phyloP scores from a whole-genome alignment of 2,113 vertebrate species.

The Hassar affinis region DNA sequence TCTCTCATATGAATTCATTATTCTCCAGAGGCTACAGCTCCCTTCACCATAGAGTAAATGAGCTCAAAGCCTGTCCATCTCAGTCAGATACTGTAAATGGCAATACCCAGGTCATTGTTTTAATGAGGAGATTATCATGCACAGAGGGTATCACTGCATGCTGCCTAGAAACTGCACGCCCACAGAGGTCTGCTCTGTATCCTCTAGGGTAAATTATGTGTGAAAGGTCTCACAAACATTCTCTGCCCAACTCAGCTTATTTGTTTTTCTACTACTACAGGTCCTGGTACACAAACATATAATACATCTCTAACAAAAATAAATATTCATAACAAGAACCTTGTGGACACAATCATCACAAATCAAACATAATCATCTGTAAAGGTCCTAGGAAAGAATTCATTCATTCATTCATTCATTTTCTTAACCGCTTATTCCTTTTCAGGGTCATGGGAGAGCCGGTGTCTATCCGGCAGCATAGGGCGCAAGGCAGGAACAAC shows the following conservation, averaged over 20 bases:
- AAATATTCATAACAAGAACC: not conserved
- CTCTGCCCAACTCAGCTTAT: not conserved
- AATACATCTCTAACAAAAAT: not conserved
- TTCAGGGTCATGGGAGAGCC: no score
- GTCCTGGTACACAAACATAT: not conserved
- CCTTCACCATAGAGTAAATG: slow-evolving; percentile 15
- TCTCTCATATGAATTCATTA: slow-evolving; percentile 28
- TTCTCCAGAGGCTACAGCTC: slow-evolving; percentile 23
- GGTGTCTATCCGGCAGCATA: no score
- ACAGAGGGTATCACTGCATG: slow-evolving; percentile 10
- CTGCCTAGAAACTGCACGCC: not conserved
- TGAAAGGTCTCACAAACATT: slow-evolving; percentile 9
- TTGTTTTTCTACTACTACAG: not conserved
- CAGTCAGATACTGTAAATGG: slow-evolving; percentile 57
- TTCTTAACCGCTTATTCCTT: no score
- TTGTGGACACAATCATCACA: not conserved
- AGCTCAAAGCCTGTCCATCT: slow-evolving; percentile 1
- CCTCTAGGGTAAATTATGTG: slow-evolving; percentile 7
- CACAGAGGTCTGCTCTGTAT: not conserved
- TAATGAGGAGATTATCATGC: slow-evolving; percentile 73
- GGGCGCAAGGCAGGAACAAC: no score
- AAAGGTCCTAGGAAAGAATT: not conserved
- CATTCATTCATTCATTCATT: no score
- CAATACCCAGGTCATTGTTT: slow-evolving; percentile 65
- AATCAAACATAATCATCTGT: no score